Evolutionary conservation across 2,888 invertebrate genomes (phyloP).

Genomic region (Heteromurus nitidus): DNA sequence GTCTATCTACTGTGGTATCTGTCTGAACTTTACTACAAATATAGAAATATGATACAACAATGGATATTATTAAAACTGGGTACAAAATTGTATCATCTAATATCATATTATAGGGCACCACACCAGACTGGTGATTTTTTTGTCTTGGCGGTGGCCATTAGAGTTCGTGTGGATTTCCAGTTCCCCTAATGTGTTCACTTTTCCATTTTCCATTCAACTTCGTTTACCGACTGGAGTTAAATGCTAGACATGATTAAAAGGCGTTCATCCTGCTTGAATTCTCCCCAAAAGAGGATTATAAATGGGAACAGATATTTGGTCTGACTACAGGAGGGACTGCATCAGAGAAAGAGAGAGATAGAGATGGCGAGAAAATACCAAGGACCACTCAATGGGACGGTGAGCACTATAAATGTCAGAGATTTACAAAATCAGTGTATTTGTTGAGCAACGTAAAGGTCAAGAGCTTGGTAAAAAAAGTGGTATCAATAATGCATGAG

Average conservation of each 20-base stretch:
- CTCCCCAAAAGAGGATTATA: not conserved
- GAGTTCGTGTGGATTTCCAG: constrained; percentile 23
- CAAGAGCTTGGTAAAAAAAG: too few species aligned
- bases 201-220: too few species aligned
- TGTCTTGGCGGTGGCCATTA: constrained; percentile 40
- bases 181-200: constrained; percentile 23
- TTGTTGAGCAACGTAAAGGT: too few species aligned
- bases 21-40: too few species aligned
- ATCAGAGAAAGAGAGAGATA: not conserved
- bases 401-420: not conserved
- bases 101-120: too few species aligned
- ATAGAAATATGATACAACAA: constrained; percentile 24
- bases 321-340: constrained; percentile 6
- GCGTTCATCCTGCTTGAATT: constrained; percentile 2
- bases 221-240: too few species aligned
- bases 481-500: not conserved
- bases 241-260: constrained; percentile 17
- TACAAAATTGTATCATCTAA: not conserved
- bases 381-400: constrained; percentile 3
- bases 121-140: constrained; percentile 13
- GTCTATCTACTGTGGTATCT: not conserved
- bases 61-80: not conserved
- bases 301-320: not conserved
- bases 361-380: not conserved
- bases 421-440: constrained; percentile 1